Conservation (phyloP, 2,888 invertebrate genomes). For the Drosophila macrothrix region DNA sequence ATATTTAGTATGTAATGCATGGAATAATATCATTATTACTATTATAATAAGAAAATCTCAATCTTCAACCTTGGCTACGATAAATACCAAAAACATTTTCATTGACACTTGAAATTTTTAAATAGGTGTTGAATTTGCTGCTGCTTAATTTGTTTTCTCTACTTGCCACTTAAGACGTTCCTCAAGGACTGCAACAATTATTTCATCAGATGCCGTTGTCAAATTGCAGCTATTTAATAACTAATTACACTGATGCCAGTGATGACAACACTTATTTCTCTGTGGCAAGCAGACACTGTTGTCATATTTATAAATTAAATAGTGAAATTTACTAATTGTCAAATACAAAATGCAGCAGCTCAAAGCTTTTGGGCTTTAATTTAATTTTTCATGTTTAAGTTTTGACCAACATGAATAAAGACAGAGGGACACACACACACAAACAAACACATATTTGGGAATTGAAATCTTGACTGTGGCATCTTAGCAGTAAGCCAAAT, state of each 20-base stretch:
- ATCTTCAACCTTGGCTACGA: background rate
- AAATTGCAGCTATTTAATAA: conserved; percentile 70
- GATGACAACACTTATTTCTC: conserved; percentile 42
- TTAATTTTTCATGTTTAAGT: conserved; percentile 73
- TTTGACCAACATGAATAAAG: conserved; percentile 65
- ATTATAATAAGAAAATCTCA: too few species aligned
- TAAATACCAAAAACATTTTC: background rate
- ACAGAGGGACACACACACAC: background rate
- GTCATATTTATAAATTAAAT: conserved; percentile 59
- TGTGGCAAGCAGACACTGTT: conserved; percentile 26
- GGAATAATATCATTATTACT: too few species aligned
- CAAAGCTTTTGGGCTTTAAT: conserved; percentile 55
- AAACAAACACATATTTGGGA: conserved; percentile 17
- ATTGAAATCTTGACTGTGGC: conserved; percentile 49
- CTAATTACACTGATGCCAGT: conserved; percentile 55
- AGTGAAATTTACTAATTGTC: conserved; percentile 74
- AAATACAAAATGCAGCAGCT: conserved; percentile 42
- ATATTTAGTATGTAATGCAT: background rate
- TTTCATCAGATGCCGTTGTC: too few species aligned
- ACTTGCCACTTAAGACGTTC: background rate
- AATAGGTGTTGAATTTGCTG: background rate
- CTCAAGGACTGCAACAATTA: conserved; percentile 27
- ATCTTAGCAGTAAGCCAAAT: conserved; percentile 53
- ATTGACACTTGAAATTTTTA: background rate
- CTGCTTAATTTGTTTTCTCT: background rate